A percentile compares a stretch with the other conserved stretches of the same genome.
Evolutionary conservation across 2,888 invertebrate species (phyloP).

Genomic region (Dryadula phaetusa): DNA sequence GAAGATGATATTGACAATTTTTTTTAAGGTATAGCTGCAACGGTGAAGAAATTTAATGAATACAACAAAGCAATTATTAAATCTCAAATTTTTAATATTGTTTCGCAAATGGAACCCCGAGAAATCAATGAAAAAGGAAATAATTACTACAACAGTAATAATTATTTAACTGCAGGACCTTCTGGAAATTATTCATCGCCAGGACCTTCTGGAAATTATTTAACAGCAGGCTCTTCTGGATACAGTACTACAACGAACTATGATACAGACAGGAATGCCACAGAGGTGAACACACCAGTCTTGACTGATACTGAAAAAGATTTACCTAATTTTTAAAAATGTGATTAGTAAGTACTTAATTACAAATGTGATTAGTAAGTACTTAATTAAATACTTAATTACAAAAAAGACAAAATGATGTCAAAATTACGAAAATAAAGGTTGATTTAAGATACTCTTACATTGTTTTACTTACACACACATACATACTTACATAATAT

Average conservation of each 20-base stretch:
- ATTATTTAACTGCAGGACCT: constrained; percentile 37
- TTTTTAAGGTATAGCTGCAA: constrained; percentile 35
- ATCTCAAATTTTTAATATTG: constrained; percentile 40
- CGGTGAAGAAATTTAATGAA: constrained; percentile 44
- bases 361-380: too few relatives aligned
- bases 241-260: constrained; percentile 37
- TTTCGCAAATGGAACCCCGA: constrained; percentile 42
- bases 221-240: constrained; percentile 32
- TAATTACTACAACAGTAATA: constrained; percentile 40
- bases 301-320: constrained; percentile 20
- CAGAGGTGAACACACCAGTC: constrained; percentile 27
- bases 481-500: too few relatives aligned
- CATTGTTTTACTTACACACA: constrained; percentile 19
- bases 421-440: constrained; percentile 17
- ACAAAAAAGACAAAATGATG: constrained; percentile 15
- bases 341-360: constrained; percentile 15
- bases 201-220: too few relatives aligned
- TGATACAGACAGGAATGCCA: constrained; percentile 33
- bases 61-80: constrained; percentile 42
- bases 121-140: constrained; percentile 38
- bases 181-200: constrained; percentile 42
- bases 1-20: constrained; percentile 14
- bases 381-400: too few relatives aligned
- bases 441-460: constrained; percentile 21
- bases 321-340: constrained; percentile 22